Base-by-base conservation (phyloP, 1,140 invertebrate species). In the Drosophila bipectinata region DNA sequence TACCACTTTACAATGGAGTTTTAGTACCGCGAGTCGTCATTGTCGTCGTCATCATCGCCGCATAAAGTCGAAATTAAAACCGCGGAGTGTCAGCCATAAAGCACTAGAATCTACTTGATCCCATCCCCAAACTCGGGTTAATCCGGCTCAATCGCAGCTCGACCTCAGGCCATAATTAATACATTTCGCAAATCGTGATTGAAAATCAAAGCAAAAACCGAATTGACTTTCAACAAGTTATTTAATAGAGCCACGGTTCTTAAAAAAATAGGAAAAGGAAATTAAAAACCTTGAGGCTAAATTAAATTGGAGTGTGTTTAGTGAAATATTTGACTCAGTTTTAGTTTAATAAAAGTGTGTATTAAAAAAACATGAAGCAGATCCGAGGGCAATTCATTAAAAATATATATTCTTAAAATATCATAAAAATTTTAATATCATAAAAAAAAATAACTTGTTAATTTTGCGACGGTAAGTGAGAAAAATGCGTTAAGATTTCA, bases 1-100 rank as follows among this genome's bases (percentile, higher is more conserved):
- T 88, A 88, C 83, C 83, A 88, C 83, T 88, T 88, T 88, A 88
- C 83, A 88, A 88, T 88, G 83, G 83, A 83, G 83, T 88, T 88
- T 88, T 89, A 88, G 84, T 88, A 83, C 83, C 84, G 68, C 72
- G 83, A 88, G 83, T 88, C 83, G 83, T 88, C 83, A 88, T 88
- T 88, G 83, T 88, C 83, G 83, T 83, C 84, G 83, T 88, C 84
- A 88, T 88, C 83, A 88, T 88, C 83, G 83, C 68, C 83, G 83
- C 83, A 88, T 88, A 88, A 88, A 88, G 83, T 88, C 83, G 84
- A 89, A 89, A 88, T 88, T 88, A 89, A 88, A 88, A 79, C 61
- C 77, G 79, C 83, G 83, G 84, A 89, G 84, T 88, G 79, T 88
- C 76, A 83, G 84, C 79, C 79, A 88, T 88, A 89, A 88, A 88